These are phyloP conservation scores for Acropternis orthonyx DNA, from an alignment of 2,797 vertebrate species.

Conservation along the genomic window DNA sequence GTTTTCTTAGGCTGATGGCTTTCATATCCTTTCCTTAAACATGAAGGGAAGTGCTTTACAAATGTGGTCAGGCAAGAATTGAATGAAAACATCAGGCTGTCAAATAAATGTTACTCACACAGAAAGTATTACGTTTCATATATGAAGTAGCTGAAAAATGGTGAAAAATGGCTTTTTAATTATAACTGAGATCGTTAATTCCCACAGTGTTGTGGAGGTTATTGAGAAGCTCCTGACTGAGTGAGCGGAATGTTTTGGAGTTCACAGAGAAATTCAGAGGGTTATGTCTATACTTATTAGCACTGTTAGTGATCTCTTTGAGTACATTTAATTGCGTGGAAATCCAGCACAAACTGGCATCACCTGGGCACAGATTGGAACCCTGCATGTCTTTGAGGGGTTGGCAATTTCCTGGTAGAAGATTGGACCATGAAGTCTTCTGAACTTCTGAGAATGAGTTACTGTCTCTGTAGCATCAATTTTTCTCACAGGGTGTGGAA, in stretches of 20 bases:
- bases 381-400: fast-evolving
- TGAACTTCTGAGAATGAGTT: fast-evolving
- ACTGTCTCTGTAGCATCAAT: neutral
- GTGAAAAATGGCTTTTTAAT: neutral
- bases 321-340: neutral
- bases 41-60: neutral
- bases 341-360: neutral
- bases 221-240: neutral
- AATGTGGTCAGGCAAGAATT: neutral
- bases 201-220: neutral
- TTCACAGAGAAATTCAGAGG: neutral
- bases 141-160: neutral
- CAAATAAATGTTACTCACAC: neutral
- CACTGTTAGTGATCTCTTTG: neutral
- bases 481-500: neutral
- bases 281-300: neutral
- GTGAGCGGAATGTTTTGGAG: neutral
- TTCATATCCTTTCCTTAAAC: neutral
- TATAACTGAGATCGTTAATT: neutral
- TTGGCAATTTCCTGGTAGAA: neutral
- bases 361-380: neutral
- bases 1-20: neutral
- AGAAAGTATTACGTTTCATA: neutral
- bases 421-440: neutral
- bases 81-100: neutral